Conservation (phyloP, 2,888 invertebrate genomes). For the Drosophila histrio region DNA sequence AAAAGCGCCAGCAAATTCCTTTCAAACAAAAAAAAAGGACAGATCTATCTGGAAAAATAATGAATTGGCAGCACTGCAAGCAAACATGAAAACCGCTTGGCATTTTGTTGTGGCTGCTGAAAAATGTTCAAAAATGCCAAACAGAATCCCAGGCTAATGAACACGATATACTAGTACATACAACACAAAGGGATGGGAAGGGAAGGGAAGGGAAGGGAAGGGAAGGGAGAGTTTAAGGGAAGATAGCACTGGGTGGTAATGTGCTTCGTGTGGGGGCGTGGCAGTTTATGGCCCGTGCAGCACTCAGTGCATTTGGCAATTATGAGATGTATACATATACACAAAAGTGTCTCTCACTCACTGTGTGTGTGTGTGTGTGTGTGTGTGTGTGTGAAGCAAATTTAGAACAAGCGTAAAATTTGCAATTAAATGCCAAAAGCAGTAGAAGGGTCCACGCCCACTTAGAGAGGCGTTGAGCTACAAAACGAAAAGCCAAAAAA, state of each 20-base stretch:
- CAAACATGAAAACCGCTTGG: constrained; percentile 43
- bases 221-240: neutral
- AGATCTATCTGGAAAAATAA: no score
- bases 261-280: constrained; percentile 14
- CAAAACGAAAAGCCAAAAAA: neutral
- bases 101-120: constrained; percentile 52
- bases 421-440: constrained; percentile 72
- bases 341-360: constrained; percentile 10
- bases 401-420: constrained; percentile 74
- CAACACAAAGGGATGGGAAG: no score
- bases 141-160: constrained; percentile 63
- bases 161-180: constrained; percentile 55
- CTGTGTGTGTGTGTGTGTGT: constrained; percentile 1
- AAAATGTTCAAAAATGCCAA: constrained; percentile 45
- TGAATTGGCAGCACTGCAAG: constrained; percentile 16
- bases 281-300: constrained; percentile 43
- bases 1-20: no score
- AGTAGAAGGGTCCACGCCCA: constrained; percentile 48
- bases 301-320: constrained; percentile 72
- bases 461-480: constrained; percentile 16
- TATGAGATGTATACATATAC: constrained; percentile 58
- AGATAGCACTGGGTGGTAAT: neutral
- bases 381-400: constrained; percentile 36
- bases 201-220: neutral
- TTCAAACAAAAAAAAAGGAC: no score